phyloP scores from a whole-genome alignment of 2,797 vertebrate species.

The Malacoctenus gilli region DNA sequence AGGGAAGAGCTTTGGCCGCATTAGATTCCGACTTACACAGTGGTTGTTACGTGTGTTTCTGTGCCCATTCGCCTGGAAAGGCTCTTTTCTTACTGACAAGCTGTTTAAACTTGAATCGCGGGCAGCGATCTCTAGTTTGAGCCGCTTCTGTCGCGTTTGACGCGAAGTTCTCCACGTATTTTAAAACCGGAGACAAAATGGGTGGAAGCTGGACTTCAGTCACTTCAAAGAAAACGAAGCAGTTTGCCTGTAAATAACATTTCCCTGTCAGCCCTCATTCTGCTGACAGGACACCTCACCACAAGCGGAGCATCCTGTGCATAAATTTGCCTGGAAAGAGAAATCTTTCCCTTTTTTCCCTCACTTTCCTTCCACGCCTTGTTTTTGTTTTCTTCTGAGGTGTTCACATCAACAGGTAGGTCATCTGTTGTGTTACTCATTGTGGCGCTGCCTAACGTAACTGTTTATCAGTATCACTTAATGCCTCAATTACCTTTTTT shows the following conservation, averaged over 20 bases:
- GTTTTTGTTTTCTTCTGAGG: conserved; percentile 8
- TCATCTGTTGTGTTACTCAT: not conserved
- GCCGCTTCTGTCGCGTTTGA: not conserved
- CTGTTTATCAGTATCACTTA: no score
- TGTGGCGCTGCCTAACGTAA: not conserved
- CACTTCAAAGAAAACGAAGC: conserved; percentile 12
- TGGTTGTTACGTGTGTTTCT: not conserved
- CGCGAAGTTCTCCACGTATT: not conserved
- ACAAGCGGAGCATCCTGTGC: conserved; percentile 29
- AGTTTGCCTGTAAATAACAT: conserved; percentile 58
- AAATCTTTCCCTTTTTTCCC: conserved; percentile 8
- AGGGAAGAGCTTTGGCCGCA: no score
- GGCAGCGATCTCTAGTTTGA: no score
- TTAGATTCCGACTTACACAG: no score
- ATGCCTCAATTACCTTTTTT: no score
- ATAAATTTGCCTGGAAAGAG: not conserved
- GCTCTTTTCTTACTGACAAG: not conserved
- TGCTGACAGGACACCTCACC: conserved; percentile 43
- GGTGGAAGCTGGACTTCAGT: conserved; percentile 59
- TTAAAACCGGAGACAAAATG: conserved; percentile 49
- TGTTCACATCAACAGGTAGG: conserved; percentile 65
- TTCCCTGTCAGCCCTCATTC: conserved; percentile 27
- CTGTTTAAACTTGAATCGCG: no score
- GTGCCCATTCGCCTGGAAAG: conserved; percentile 10
- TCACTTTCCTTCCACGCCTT: not conserved